Evolutionary conservation across 2,113 vertebrate species (phyloP), one percentile per base, ranked within the genome.

Genomic region (Merops nubicus): DNA sequence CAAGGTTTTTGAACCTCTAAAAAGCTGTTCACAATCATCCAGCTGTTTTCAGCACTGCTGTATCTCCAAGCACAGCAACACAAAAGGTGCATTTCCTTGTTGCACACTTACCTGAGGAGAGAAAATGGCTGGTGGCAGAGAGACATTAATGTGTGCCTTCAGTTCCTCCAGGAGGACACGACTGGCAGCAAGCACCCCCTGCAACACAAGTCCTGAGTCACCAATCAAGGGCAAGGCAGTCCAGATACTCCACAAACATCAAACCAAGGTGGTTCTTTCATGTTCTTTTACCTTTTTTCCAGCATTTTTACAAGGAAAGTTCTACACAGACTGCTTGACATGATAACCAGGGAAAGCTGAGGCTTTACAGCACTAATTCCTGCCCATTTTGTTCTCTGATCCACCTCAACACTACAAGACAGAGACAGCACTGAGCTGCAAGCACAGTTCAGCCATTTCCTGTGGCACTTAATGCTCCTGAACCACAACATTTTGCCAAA

Each of bases 111-210:
- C 97, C 4, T 79, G n/a, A 29, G 62, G 12, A 29, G 51, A n/a
- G 59, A 92, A 97, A 21, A 88, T 0, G 20, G 48, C 4, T 19
- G 80, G 5, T 14, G 95, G 95, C 3, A 97, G 40, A 69, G 74
- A 59, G 38, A 92, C 54, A 29, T 87, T 89, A 2, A 23, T 8
- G 42, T 75, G 85, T 45, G 69, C 51, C 59, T 70, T 93, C 57
- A 97, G 72, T 2, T 97, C 96, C 50, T 96, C 65, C 82, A 97
- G 16, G 18, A 97, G 36, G 34, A 9, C 13, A 1, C 42, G 8
- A 4, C 92, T 96, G 74, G 50, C 68, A 19, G n/a, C 21, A 1
- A 96, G 74, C 45, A 97, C 86, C 1, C 16, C 43, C 97, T 97
- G 82, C 34, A 86, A 88, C 9, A 82, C 40, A 57, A 70, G 26